phyloP scores from a whole-genome alignment of 2,113 vertebrate genomes.

The Ceyx cyanopectus region DNA sequence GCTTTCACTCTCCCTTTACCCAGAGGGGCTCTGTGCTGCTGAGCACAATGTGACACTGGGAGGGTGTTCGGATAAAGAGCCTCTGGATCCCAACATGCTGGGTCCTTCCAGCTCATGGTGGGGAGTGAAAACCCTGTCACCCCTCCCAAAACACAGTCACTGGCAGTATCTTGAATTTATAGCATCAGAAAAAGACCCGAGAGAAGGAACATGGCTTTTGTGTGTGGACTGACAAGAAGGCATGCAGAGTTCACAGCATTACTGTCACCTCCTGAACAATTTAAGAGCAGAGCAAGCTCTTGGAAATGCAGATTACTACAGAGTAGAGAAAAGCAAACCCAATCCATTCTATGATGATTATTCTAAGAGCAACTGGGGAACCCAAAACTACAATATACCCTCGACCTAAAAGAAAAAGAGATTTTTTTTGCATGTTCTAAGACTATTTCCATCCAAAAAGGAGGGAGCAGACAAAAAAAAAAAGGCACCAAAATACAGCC shows the following conservation, averaged over 20 bases:
- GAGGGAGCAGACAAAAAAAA: background rate
- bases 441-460: background rate
- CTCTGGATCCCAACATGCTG: accelerated
- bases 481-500: background rate
- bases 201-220: slow-evolving; percentile 95
- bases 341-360: too few species aligned
- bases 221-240: slow-evolving; percentile 81
- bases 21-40: background rate
- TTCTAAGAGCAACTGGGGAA: background rate
- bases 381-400: background rate
- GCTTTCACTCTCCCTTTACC: background rate
- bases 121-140: accelerated
- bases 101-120: accelerated
- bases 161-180: accelerated
- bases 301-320: slow-evolving; percentile 67
- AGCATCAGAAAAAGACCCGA: background rate
- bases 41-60: background rate
- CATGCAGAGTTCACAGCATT: slow-evolving; percentile 90
- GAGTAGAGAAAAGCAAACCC: slow-evolving; percentile 78
- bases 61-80: accelerated
- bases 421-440: background rate
- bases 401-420: background rate
- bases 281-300: slow-evolving; percentile 67
- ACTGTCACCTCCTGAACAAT: slow-evolving; percentile 58
- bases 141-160: accelerated